Percentiles rank a stretch among this genome's conserved stretches.
Conservation (phyloP, 1,140 invertebrate species). For the Ericerus pela region DNA sequence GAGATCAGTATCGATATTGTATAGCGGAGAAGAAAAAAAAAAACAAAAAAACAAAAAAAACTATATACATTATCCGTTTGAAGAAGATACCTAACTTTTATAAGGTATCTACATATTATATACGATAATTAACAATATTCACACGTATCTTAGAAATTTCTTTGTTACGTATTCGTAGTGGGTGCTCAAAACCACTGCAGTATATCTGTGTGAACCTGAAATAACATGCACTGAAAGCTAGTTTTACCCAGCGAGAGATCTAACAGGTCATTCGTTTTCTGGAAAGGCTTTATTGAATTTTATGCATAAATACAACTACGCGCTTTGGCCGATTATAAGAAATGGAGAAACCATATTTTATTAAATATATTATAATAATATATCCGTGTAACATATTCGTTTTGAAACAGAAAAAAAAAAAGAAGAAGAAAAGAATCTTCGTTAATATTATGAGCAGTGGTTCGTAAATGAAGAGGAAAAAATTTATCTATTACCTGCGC, state of each 20-base stretch:
- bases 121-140: constrained; percentile 8
- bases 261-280: constrained; percentile 9
- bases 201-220: background rate
- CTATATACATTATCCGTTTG: background rate
- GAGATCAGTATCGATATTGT: constrained; percentile 5
- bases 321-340: background rate
- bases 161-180: constrained; percentile 6
- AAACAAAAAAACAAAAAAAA: background rate
- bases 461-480: background rate
- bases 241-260: constrained; percentile 10
- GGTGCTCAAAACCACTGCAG: background rate
- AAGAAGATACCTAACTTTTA: background rate
- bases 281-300: constrained; percentile 12
- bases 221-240: background rate
- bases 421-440: no score
- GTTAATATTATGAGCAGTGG: constrained; percentile 5
- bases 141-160: constrained; percentile 8
- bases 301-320: background rate
- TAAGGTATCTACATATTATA: background rate
- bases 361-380: background rate
- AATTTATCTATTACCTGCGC: no score
- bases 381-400: background rate
- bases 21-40: background rate
- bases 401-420: no score
- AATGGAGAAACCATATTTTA: background rate